Evolutionary conservation across 2,888 invertebrate genomes (phyloP).

Genomic region (Zhengitettix transpicula): DNA sequence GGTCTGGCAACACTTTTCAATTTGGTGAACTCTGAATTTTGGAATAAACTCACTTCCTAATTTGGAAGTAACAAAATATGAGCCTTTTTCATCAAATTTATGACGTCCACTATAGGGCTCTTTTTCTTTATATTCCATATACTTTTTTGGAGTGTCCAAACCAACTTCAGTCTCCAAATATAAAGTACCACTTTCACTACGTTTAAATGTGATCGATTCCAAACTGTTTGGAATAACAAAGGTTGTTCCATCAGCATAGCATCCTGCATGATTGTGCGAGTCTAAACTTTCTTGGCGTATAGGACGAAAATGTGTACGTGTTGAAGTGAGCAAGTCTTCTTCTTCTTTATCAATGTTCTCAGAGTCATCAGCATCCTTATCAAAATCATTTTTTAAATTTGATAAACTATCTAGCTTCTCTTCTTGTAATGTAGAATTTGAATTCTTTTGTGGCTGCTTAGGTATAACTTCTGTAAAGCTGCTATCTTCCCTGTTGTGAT

Average conservation of each 20-base stretch:
- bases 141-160: constrained; percentile 20
- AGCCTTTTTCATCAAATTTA: constrained; percentile 19
- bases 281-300: constrained; percentile 38
- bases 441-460: constrained; percentile 13
- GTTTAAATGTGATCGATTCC: constrained; percentile 45
- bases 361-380: constrained; percentile 1
- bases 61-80: constrained; percentile 31
- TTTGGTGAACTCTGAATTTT: constrained; percentile 43
- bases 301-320: constrained; percentile 69
- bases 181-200: constrained; percentile 46
- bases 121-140: constrained; percentile 29
- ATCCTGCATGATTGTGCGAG: constrained; percentile 24
- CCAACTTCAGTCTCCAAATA: constrained; percentile 33
- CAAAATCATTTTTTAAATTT: not conserved
- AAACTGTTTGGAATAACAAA: constrained; percentile 45
- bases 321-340: constrained; percentile 59
- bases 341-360: constrained; percentile 19
- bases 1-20: constrained; percentile 6
- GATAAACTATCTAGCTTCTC: not conserved
- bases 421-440: not conserved
- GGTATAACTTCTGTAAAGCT: constrained; percentile 43
- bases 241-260: constrained; percentile 51
- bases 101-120: constrained; percentile 8
- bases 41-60: constrained; percentile 32
- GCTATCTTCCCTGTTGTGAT: constrained; percentile 42